Conservation (phyloP, 2,113 vertebrate genomes). For the Coturnix japonica region DNA sequence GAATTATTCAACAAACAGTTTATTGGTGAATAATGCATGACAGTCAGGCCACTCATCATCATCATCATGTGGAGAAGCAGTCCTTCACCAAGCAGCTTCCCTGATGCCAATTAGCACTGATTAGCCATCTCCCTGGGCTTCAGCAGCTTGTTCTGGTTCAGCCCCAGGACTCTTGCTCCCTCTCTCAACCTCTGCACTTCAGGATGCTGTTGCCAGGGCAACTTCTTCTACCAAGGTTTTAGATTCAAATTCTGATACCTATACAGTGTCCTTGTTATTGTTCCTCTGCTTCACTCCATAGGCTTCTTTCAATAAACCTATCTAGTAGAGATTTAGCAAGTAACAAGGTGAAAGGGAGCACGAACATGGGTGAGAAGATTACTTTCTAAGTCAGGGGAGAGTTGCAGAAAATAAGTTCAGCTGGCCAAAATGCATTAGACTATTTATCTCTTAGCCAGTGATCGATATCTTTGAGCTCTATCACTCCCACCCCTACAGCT, state of each 20-base stretch:
- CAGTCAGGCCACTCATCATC: background rate
- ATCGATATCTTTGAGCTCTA: accelerated
- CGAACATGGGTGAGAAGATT: background rate
- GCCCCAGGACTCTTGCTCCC: background rate
- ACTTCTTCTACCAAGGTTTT: background rate
- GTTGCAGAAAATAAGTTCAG: background rate
- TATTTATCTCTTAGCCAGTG: background rate
- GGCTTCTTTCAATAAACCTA: background rate
- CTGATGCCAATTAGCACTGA: background rate
- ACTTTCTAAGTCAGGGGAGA: background rate
- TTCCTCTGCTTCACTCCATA: background rate
- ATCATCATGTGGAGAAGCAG: background rate
- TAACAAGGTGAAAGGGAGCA: background rate
- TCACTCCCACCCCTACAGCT: background rate
- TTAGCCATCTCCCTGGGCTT: background rate
- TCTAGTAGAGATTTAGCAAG: background rate
- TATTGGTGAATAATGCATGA: background rate
- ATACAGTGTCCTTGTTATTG: background rate
- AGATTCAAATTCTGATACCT: background rate
- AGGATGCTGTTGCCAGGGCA: background rate
- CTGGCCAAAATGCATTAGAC: background rate
- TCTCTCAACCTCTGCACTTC: background rate
- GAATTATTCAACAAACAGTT: background rate
- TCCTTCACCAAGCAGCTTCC: background rate
- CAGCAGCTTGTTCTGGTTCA: accelerated